phyloP scores from a whole-genome alignment of 1,140 invertebrate genomes.

The Zaprionus gabonicus region DNA sequence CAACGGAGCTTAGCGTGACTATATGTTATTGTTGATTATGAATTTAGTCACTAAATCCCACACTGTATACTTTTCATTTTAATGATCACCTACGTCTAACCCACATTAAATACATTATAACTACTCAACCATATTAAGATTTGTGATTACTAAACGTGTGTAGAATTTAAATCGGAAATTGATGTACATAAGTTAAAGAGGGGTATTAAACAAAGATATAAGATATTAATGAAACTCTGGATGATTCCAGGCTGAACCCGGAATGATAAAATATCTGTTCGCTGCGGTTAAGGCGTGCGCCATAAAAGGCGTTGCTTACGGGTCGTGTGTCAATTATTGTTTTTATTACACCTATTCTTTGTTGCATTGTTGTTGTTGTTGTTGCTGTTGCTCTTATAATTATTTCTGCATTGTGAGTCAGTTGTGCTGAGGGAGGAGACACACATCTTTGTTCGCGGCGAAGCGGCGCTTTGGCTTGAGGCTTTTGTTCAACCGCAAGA shows the following conservation, averaged over 20 bases:
- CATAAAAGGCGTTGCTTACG: conserved; percentile 32
- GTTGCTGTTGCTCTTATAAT: conserved; percentile 21
- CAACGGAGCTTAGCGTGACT: no score
- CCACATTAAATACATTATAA: not conserved
- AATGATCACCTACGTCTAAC: no score
- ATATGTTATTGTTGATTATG: no score
- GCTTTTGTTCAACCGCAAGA: conserved; percentile 44
- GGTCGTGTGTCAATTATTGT: conserved; percentile 32
- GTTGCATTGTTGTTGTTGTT: conserved; percentile 20
- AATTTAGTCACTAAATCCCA: no score
- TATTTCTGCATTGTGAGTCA: conserved; percentile 47
- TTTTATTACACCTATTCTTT: conserved; percentile 45
- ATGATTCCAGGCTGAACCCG: not conserved
- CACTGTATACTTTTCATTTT: no score
- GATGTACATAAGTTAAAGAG: no score
- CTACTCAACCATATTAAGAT: not conserved
- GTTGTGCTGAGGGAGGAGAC: conserved; percentile 1
- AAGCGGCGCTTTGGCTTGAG: conserved; percentile 28
- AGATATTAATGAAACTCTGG: not conserved
- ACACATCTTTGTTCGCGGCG: conserved; percentile 43
- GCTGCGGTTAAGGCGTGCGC: not conserved
- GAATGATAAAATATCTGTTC: not conserved
- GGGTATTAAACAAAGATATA: no score
- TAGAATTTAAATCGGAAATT: not conserved
- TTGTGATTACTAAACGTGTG: not conserved